Percentiles rank a stretch among this genome's conserved stretches.
These are phyloP conservation scores for Amiota mariae DNA, from an alignment of 2,888 invertebrate species.

Conservation along the genomic window DNA sequence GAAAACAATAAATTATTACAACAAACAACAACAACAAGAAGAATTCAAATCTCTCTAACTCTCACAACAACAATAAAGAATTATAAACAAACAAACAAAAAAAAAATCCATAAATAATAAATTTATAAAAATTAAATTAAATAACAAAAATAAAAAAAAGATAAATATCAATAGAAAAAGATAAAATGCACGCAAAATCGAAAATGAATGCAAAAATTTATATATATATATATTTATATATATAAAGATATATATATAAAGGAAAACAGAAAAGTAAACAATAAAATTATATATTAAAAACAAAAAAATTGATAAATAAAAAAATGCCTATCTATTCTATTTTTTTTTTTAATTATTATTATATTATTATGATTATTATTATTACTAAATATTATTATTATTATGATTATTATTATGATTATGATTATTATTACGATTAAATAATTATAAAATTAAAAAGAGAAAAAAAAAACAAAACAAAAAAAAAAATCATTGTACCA, in stretches of 20 bases:
- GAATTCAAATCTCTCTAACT: background rate
- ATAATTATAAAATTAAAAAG: conserved; percentile 34
- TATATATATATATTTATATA: conserved; percentile 35
- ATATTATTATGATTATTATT: conserved; percentile 26
- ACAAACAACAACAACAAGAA: conserved; percentile 20
- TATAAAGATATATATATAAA: conserved; percentile 27
- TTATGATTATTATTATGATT: background rate
- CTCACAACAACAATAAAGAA: conserved; percentile 34
- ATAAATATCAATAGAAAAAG: background rate
- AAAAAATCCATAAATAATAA: conserved; percentile 35
- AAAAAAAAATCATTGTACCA: conserved; percentile 56
- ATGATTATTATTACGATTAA: conserved; percentile 38
- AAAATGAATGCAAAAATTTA: conserved; percentile 31
- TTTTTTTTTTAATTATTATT: conserved; percentile 53
- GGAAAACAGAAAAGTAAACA: conserved; percentile 35
- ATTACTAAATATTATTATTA: conserved; percentile 29
- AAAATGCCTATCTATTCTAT: conserved; percentile 54
- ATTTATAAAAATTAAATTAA: conserved; percentile 46
- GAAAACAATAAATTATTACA: background rate
- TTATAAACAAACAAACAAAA: conserved; percentile 47
- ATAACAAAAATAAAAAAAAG: conserved; percentile 32
- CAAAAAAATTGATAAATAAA: conserved; percentile 52
- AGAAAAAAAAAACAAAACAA: conserved; percentile 36
- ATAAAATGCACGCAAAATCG: conserved; percentile 18
- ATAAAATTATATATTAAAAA: conserved; percentile 36